Base-by-base conservation (phyloP, 1,140 invertebrate species). In the Chrysoperla carnea region DNA sequence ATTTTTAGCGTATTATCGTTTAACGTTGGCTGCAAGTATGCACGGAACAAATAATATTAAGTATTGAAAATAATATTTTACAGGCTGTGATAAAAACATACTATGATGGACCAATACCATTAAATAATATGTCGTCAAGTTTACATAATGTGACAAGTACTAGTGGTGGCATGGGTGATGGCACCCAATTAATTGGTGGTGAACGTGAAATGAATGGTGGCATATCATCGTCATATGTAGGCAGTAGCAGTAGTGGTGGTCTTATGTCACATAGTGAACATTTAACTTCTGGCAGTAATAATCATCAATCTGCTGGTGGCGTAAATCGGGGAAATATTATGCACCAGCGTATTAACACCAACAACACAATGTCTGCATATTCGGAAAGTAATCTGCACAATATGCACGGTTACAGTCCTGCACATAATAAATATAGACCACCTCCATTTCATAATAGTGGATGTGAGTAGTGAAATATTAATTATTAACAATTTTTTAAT, bases 341-440 rank as follows among this genome's bases (percentile, higher is more conserved):
- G 29, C 38, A 48, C 29, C 40, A 33, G 11, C 8, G 28, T 8
- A 12, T 37, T 37, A 23, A 35, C 27, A 17, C 12, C 17, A 36
- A 29, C 46, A 40, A 15, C 42, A 15, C 38, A 43, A 23, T 43
- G n/a, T 49, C 48, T 37, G 58, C 58, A n/a, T 51, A 58, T 17
- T 62, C 60, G 7, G 60, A 62, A 46, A 55, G 56, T 17, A 60
- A 60, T 50, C 51, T 62, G 44, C 58, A 56, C 42, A 50, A 41
- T 29, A 43, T 59, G 40, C 50, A 49, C n/a, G 57, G 48, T 44
- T 55, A 46, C 43, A 57, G 57, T 48, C 55, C 55, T 8, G 53
- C 51, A 12, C 31, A 33, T 12, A 33, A 33, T 33, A 33, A 33
- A 33, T 12, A 33, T 12, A 33, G 31, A 33, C n/a, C 31, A 33